Base-by-base conservation (phyloP, 2,888 invertebrate genomes). In the Microctonus brassicae region DNA sequence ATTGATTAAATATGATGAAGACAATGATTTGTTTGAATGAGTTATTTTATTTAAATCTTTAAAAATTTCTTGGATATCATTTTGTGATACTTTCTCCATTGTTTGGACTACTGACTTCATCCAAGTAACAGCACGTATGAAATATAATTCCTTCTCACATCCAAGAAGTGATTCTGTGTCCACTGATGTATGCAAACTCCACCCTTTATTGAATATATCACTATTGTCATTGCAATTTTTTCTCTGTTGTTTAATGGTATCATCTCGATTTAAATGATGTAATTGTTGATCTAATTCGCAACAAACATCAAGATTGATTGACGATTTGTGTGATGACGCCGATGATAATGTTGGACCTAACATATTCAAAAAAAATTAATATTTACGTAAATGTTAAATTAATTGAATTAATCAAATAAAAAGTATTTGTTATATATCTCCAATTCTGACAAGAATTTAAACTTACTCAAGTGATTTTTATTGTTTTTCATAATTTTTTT, bases 101-200 rank as follows among this genome's bases (percentile, higher is more conserved):
- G 26, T 52, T 26, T 22, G 42, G 5, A 69, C 17, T 11, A 36
- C 22, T 0, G 69, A 69, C 26, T 61, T 69, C 36, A 61, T 24
- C 69, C 69, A 69, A 36, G 34, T 39, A 7, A 69, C 52, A 4
- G 61, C 47, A 1, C 53, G 60, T 22, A 69, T 24, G 13, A 69
- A 69, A n/a, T 36, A 22, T 11, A 69, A 39, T n/a, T 69, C 52
- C 0, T 22, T 61, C 9, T 69, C 26, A 26, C 61, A 62, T 52
- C 20, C 34, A 1, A 34, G n/a, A n/a, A n/a, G 7, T 17, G 60
- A 24, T 11, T 11, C 13, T 10, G 3, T 34, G 22, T 7, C 22
- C 2, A 36, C 11, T 11, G 34, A 20, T 60, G 34, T 10, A 2
- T 17, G 10, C 2, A 34, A 33, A 10, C 17, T 20, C 20, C 11